A percentile compares a stretch with the other conserved stretches of the same genome.
These are phyloP conservation scores for Xenus cinereus DNA, from an alignment of 2,113 vertebrate genomes.

Conservation along the genomic window DNA sequence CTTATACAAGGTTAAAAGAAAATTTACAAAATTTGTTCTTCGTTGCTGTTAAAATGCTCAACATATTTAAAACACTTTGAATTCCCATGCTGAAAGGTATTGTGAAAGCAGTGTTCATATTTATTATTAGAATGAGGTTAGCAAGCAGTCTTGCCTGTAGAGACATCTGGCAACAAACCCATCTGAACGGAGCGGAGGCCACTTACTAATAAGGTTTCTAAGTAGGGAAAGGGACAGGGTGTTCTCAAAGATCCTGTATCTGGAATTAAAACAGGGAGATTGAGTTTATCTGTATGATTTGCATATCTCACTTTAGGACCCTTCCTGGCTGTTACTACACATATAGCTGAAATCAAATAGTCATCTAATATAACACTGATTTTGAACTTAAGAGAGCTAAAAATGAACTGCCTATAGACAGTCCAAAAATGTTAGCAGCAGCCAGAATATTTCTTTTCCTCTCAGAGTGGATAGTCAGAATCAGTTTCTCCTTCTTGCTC, in stretches of 20 bases:
- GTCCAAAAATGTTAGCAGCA: neutral
- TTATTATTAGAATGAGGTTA: slow-evolving; percentile 55
- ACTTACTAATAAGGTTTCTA: slow-evolving; percentile 6
- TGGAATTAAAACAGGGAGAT: slow-evolving; percentile 1
- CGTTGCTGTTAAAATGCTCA: neutral
- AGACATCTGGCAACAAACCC: slow-evolving; percentile 47
- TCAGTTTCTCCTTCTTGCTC: neutral
- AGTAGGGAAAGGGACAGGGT: slow-evolving; percentile 35
- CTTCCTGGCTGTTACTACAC: neutral
- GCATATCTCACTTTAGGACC: neutral
- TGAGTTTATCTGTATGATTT: neutral
- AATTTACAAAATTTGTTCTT: neutral
- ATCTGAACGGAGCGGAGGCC: neutral
- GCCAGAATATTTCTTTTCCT: neutral
- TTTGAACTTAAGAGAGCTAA: neutral
- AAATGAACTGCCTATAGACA: neutral
- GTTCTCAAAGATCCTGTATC: slow-evolving; percentile 18
- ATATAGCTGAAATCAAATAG: neutral
- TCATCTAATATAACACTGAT: neutral
- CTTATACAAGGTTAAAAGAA: neutral
- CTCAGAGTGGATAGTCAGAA: neutral
- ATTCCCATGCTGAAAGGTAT: slow-evolving; percentile 40
- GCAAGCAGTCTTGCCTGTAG: slow-evolving; percentile 25
- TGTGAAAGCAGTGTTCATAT: slow-evolving; percentile 30
- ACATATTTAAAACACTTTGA: slow-evolving; percentile 14